Evolutionary conservation across 2,888 invertebrate species (phyloP).

Genomic region (Pseudeuparius sepicola): DNA sequence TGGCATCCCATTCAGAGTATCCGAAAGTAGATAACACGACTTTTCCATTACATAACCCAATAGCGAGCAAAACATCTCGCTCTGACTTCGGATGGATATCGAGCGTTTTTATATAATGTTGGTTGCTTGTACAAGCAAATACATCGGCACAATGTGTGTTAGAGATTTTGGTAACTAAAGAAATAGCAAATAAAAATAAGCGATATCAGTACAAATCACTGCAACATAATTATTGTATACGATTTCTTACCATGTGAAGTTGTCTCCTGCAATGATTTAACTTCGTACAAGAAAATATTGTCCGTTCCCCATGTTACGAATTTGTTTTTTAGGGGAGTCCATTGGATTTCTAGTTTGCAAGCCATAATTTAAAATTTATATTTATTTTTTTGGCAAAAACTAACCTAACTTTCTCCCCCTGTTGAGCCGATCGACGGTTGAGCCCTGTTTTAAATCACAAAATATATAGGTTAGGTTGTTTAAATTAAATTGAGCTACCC

Average conservation of each 20-base stretch:
- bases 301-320: slow-evolving; percentile 89
- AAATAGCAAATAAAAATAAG: no score
- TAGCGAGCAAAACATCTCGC: slow-evolving; percentile 70
- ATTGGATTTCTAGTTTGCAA: slow-evolving; percentile 67
- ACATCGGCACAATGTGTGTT: slow-evolving; percentile 59
- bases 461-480: no score
- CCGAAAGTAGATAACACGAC: slow-evolving; percentile 72
- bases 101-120: slow-evolving; percentile 76
- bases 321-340: slow-evolving; percentile 77
- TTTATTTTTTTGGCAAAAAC: not conserved
- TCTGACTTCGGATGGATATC: slow-evolving; percentile 74
- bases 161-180: slow-evolving; percentile 58
- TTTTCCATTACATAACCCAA: slow-evolving; percentile 84
- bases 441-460: no score
- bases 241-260: slow-evolving; percentile 32
- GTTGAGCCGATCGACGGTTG: no score
- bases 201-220: no score
- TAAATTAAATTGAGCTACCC: no score
- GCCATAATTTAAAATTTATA: slow-evolving; percentile 32
- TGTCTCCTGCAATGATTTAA: slow-evolving; percentile 51
- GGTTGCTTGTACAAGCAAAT: slow-evolving; percentile 60
- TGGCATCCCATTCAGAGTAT: slow-evolving; percentile 47
- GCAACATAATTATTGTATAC: not conserved
- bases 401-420: no score
- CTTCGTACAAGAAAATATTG: slow-evolving; percentile 79